Conservation (phyloP, 2,888 invertebrate species). For the Habrosyne pyritoides region DNA sequence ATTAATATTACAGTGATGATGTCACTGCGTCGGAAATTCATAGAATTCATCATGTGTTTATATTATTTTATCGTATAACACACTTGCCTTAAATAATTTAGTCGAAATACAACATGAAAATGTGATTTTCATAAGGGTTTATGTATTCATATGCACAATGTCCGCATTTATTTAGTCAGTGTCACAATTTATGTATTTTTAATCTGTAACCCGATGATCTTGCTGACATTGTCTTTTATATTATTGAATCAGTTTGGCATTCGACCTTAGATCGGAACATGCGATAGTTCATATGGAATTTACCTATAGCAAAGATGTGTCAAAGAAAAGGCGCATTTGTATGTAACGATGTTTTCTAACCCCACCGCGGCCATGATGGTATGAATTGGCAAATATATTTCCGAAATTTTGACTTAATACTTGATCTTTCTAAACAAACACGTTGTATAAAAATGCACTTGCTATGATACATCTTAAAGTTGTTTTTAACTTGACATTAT, state of each 20-base stretch:
- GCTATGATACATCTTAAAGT: background rate
- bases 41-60: slow-evolving; percentile 65
- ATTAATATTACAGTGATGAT: slow-evolving; percentile 50
- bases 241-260: slow-evolving; percentile 18
- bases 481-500: background rate
- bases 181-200: slow-evolving; percentile 43
- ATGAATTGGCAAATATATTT: background rate
- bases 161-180: slow-evolving; percentile 61
- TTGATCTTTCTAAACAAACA: background rate
- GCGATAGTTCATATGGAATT: no score
- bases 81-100: slow-evolving; percentile 61
- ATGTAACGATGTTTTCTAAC: background rate
- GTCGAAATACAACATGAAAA: slow-evolving; percentile 41
- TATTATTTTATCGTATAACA: slow-evolving; percentile 49
- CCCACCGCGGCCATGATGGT: slow-evolving; percentile 4
- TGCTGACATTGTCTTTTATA: slow-evolving; percentile 19
- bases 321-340: background rate
- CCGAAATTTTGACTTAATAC: background rate
- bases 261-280: no score
- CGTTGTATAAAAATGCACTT: background rate
- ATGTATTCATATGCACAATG: slow-evolving; percentile 55
- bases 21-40: slow-evolving; percentile 70
- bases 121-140: slow-evolving; percentile 50
- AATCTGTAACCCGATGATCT: background rate
- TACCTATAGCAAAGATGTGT: no score